A percentile compares a stretch with the other conserved stretches of the same genome.
These are phyloP conservation scores for Eremobia ochroleuca DNA, from an alignment of 2,888 invertebrate genomes.

Conservation along the genomic window DNA sequence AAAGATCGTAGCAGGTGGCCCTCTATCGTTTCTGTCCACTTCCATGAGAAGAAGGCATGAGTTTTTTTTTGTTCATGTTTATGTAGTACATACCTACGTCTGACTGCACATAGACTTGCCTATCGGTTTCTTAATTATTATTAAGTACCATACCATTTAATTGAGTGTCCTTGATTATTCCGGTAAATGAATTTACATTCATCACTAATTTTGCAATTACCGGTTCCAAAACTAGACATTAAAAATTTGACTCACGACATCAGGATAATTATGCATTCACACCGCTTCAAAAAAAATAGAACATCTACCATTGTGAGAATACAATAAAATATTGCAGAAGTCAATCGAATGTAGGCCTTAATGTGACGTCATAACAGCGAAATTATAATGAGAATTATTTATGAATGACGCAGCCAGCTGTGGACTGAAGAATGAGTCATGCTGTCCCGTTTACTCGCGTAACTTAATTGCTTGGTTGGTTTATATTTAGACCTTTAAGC, in stretches of 20 bases:
- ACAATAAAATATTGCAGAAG: constrained; percentile 51
- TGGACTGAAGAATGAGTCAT: constrained; percentile 83
- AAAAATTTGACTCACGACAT: constrained; percentile 43
- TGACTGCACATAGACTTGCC: not conserved
- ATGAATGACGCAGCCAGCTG: constrained; percentile 88
- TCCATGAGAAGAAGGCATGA: not conserved
- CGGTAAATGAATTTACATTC: not conserved
- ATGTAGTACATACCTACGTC: not conserved
- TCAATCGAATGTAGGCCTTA: constrained; percentile 72
- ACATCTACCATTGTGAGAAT: constrained; percentile 53
- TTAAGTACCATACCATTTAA: constrained; percentile 15
- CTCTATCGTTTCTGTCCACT: not conserved
- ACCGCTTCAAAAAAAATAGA: constrained; percentile 56
- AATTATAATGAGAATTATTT: constrained; percentile 70
- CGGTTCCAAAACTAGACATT: constrained; percentile 33
- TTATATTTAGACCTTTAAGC: constrained; percentile 34
- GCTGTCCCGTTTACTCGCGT: constrained; percentile 75
- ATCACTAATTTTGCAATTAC: constrained; percentile 9
- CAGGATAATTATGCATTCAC: constrained; percentile 58
- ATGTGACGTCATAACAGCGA: constrained; percentile 68
- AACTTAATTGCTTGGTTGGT: constrained; percentile 35
- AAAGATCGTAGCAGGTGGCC: too few species aligned
- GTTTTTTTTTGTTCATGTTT: too few species aligned
- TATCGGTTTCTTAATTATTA: not conserved
- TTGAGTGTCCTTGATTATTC: constrained; percentile 1